Percentiles rank a stretch among this genome's conserved stretches.
Conservation (phyloP, 2,888 invertebrate species). For the Chloroclystis v-ata region DNA sequence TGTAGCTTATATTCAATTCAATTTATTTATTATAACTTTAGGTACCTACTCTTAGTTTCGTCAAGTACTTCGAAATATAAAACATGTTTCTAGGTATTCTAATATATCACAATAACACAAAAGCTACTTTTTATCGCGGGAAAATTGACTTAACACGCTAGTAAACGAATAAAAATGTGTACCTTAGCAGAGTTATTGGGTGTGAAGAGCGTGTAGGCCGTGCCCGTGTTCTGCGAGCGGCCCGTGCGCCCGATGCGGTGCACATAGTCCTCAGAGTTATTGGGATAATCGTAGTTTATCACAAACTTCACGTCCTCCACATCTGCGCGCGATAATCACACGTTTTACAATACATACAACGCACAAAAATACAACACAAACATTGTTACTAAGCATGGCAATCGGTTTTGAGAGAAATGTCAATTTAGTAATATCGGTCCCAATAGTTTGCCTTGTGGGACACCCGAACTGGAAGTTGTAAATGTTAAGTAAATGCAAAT, state of each 20-base stretch:
- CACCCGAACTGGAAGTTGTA: slow-evolving; percentile 3
- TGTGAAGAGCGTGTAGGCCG: slow-evolving; percentile 97
- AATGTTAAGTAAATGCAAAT: slow-evolving; percentile 2
- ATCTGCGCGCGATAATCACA: slow-evolving; percentile 80
- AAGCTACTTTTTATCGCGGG: no score
- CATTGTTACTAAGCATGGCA: slow-evolving; percentile 22
- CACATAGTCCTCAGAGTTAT: slow-evolving; percentile 98
- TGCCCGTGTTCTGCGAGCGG: slow-evolving; percentile 93
- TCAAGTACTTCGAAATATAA: no score
- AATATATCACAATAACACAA: no score
- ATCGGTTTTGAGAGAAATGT: slow-evolving; percentile 24
- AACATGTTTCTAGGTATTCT: no score
- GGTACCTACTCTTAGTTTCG: no score
- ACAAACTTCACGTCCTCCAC: slow-evolving; percentile 99
- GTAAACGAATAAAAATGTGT: slow-evolving; percentile 1
- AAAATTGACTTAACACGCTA: no score
- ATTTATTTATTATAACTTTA: no score
- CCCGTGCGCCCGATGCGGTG: slow-evolving; percentile 98
- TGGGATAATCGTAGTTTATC: slow-evolving; percentile 98
- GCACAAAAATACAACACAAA: slow-evolving; percentile 11
- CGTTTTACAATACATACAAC: slow-evolving; percentile 11
- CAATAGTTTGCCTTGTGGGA: slow-evolving; percentile 20
- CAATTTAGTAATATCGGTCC: slow-evolving; percentile 14
- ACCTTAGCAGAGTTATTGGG: slow-evolving; percentile 91
- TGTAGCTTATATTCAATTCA: no score